Base-by-base conservation (phyloP, 2,797 vertebrate species). In the Sandelia bainsii region DNA sequence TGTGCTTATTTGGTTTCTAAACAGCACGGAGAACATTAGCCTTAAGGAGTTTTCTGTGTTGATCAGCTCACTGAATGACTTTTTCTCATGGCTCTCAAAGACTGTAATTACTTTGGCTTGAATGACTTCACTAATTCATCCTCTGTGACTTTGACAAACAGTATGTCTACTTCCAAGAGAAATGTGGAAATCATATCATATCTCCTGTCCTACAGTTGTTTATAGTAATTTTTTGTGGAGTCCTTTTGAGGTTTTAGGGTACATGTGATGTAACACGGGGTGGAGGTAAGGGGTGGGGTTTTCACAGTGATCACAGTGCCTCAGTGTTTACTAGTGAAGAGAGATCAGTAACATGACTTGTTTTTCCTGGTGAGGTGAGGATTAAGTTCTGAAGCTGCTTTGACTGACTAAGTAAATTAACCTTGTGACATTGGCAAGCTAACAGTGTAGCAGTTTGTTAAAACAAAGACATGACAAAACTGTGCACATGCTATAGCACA, bases 21-120 rank as follows among this genome's bases (percentile, higher is more conserved):
- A 93, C 89, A 92, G 90, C 86, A 66, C 75, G 83, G 79, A 91
- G 91, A 94, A 92, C 91, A 93, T 94, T 93, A 86, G 91, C 92
- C 91, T 89, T 87, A 75, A 89, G 92, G 85, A 81, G 72, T 91
- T 93, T 92, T 89, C 82, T 74, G 78, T 78, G 87, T 77, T 81
- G 83, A 92, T 87, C 72, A 52, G 75, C 62, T 80, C 68, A 22
- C 82, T 93, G 89, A 95, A 93, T 91, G 90, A 76, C 89, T 93
- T 89, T 87, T 88, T 92, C 90, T 93, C 92, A 90, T 92, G 84
- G 56, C 77, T 79, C 74, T 91, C 84, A 88, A 89, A 92, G 73
- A 69, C 68, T 84, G 48, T 91, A 91, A 91, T 92, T 75, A 77
- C 68, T 77, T 59, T 46, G 40, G 73, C 74, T 77, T 62, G 71